These are phyloP conservation scores for Seira sanloemensis DNA, from an alignment of 2,888 invertebrate genomes.

Conservation along the genomic window DNA sequence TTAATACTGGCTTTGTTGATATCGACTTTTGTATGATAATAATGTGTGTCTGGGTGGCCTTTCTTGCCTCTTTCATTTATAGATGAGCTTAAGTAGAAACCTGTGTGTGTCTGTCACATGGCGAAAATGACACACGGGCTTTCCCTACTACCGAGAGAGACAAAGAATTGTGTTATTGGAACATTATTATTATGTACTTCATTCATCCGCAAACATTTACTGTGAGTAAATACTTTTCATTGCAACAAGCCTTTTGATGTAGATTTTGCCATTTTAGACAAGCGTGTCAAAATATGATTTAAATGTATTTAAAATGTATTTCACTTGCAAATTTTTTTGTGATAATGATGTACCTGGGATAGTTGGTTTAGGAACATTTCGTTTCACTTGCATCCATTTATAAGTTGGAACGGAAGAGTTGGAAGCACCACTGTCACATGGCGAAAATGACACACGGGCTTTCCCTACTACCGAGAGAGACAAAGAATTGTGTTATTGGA, in stretches of 20 bases:
- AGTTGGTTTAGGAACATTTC: slow-evolving; percentile 96
- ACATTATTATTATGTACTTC: not conserved
- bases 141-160: too few species aligned
- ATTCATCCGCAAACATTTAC: too few species aligned
- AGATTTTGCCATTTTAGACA: too few species aligned
- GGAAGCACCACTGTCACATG: slow-evolving; percentile 36
- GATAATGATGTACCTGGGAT: slow-evolving; percentile 68
- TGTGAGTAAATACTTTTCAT: too few species aligned
- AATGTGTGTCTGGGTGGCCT: not conserved
- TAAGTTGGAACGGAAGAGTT: slow-evolving; percentile 83
- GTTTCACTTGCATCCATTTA: slow-evolving; percentile 99
- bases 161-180: slow-evolving; percentile 15
- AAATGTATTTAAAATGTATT: not conserved
- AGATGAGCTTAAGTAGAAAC: slow-evolving; percentile 44
- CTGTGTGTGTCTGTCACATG: slow-evolving; percentile 15
- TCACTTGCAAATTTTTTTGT: not conserved
- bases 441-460: not conserved
- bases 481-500: slow-evolving; percentile 15
- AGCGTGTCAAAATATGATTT: too few species aligned
- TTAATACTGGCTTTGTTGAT: not conserved
- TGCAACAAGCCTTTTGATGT: too few species aligned
- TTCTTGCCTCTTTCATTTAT: slow-evolving; percentile 31
- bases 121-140: not conserved
- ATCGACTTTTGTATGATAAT: not conserved
- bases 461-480: too few species aligned